A percentile compares a stretch with the other conserved stretches of the same genome.
Conservation (phyloP, 2,113 vertebrate species). For the Callipepla squamata region DNA sequence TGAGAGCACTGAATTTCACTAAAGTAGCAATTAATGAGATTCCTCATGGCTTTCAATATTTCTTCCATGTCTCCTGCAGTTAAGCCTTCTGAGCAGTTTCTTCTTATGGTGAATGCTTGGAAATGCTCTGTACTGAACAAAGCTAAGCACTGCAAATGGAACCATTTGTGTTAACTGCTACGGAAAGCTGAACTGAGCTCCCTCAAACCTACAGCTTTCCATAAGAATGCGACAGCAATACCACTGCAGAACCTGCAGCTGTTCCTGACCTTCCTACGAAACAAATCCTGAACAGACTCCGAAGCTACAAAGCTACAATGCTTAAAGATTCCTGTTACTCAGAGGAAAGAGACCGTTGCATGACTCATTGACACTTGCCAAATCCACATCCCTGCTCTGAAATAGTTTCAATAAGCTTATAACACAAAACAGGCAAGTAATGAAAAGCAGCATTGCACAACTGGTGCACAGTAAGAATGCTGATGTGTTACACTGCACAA, state of each 20-base stretch:
- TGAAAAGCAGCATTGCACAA: neutral
- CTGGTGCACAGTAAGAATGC: fast-evolving
- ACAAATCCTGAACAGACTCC: neutral
- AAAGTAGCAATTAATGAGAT: neutral
- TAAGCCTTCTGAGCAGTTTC: neutral
- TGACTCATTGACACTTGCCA: neutral
- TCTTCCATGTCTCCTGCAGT: neutral
- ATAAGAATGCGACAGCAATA: neutral
- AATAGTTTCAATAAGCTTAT: neutral
- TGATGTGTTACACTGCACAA: neutral
- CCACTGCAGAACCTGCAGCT: neutral
- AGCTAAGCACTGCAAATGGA: neutral
- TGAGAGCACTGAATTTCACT: neutral
- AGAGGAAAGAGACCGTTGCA: neutral
- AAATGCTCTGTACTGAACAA: neutral
- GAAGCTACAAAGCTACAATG: neutral
- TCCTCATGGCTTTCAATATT: neutral
- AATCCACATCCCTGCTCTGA: neutral
- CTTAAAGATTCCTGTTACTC: neutral
- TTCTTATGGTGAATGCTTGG: neutral
- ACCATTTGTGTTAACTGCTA: neutral
- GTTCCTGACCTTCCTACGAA: neutral
- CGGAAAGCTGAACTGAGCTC: neutral
- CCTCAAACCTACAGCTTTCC: neutral
- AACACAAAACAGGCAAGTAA: neutral